phyloP scores from a whole-genome alignment of 2,797 vertebrate species.

The Meriones psammophilus region DNA sequence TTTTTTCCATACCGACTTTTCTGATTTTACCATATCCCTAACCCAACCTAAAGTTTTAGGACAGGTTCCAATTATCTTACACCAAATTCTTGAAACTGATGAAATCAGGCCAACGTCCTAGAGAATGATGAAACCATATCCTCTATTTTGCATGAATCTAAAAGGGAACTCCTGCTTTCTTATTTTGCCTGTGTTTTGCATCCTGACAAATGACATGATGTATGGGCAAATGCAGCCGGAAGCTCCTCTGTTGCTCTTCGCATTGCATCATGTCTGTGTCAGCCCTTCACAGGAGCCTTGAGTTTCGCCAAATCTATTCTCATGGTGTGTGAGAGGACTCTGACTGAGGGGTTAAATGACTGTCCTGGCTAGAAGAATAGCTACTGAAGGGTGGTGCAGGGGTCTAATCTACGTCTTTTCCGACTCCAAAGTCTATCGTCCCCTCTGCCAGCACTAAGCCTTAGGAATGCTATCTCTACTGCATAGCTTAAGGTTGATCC shows the following conservation, averaged over 20 bases:
- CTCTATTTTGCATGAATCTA: background rate
- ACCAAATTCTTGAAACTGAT: background rate
- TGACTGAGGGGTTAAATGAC: background rate
- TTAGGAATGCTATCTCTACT: background rate
- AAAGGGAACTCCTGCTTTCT: background rate
- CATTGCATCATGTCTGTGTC: background rate
- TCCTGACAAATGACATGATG: background rate
- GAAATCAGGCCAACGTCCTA: slow-evolving; percentile 1
- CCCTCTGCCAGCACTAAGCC: background rate
- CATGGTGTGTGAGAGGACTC: background rate
- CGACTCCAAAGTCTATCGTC: background rate
- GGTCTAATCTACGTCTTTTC: background rate
- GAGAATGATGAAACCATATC: background rate
- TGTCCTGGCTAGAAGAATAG: background rate
- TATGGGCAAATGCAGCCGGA: background rate
- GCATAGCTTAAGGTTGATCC: background rate
- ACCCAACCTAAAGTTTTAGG: background rate
- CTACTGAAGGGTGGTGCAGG: background rate
- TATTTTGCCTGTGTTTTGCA: background rate
- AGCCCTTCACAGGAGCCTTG: background rate
- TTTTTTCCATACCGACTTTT: background rate
- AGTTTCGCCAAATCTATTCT: background rate
- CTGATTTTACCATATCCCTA: background rate
- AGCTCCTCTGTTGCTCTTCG: background rate
- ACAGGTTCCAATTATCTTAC: background rate